Conservation (phyloP, 2,797 vertebrate species). For the Pangasius mekongensis region DNA sequence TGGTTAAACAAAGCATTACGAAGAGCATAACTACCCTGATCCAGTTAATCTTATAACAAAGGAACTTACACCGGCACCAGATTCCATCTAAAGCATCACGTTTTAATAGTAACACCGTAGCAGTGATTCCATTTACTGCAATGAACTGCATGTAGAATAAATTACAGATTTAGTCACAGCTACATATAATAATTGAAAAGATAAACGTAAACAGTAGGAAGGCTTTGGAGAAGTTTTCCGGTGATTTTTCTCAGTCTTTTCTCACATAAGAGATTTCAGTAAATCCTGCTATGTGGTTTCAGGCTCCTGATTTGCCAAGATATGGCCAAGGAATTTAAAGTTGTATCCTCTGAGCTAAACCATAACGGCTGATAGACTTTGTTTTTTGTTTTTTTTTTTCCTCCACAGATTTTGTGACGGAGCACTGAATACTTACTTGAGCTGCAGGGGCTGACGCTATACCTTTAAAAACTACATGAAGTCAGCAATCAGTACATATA, state of each 20-base stretch:
- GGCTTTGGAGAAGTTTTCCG: not conserved
- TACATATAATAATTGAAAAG: not conserved
- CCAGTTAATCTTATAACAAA: not conserved
- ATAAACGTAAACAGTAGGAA: not conserved
- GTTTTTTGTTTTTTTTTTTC: not conserved
- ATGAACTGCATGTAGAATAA: not conserved
- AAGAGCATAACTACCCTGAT: not conserved
- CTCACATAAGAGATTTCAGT: not conserved
- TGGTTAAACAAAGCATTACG: slow-evolving; percentile 21
- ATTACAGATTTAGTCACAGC: not conserved
- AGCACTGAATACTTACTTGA: not conserved
- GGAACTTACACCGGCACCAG: not conserved
- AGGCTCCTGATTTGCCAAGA: not conserved
- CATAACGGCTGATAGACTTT: not conserved
- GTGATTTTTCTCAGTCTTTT: not conserved
- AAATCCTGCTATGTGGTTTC: no score
- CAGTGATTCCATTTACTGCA: not conserved
- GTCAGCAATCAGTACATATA: not conserved
- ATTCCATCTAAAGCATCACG: not conserved
- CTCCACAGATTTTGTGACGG: not conserved
- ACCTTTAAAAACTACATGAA: not conserved
- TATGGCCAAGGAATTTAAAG: not conserved
- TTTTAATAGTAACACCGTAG: not conserved
- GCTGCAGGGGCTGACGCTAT: not conserved
- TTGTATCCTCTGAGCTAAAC: not conserved